phyloP scores from a whole-genome alignment of 2,797 vertebrate species.

The Spinus olivaceus region DNA sequence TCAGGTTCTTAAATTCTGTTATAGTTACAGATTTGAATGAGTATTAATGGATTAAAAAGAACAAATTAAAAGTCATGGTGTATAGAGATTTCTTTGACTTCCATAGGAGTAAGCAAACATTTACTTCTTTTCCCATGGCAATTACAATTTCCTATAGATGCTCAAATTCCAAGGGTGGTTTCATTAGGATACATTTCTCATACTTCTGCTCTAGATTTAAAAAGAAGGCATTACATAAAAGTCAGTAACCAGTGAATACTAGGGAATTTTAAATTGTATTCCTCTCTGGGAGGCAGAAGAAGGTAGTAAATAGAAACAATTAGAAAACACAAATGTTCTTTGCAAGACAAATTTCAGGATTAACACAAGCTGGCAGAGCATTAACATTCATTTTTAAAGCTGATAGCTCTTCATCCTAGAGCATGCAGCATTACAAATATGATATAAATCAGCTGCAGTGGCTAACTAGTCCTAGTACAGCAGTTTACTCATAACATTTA shows the following conservation, averaged over 20 bases:
- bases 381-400: neutral
- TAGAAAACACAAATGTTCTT: conserved; percentile 7
- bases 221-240: neutral
- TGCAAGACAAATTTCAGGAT: conserved; percentile 1
- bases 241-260: neutral
- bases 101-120: neutral
- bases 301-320: neutral
- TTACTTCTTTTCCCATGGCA: neutral
- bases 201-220: neutral
- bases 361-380: neutral
- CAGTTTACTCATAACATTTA: neutral
- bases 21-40: neutral
- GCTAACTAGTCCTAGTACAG: neutral
- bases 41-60: neutral
- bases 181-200: neutral
- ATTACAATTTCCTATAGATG: neutral
- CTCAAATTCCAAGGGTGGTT: neutral
- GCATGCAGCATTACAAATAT: neutral
- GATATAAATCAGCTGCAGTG: neutral
- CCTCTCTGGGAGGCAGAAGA: neutral
- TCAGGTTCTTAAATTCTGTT: neutral
- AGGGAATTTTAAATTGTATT: neutral
- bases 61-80: neutral
- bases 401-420: neutral
- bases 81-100: neutral